Conservation (phyloP, 2,888 invertebrate species). For the Chymomyza caudatula region DNA sequence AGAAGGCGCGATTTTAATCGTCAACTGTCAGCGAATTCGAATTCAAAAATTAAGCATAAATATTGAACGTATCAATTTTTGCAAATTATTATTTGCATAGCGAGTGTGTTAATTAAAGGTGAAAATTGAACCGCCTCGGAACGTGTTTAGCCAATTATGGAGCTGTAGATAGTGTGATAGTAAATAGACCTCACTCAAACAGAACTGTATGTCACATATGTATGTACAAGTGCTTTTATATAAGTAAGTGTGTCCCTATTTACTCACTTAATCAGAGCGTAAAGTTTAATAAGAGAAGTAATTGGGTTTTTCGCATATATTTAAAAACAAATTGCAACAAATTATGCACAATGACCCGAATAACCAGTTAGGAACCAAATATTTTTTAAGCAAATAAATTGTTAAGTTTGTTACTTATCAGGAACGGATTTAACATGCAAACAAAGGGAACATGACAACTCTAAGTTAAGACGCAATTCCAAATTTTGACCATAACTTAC, state of each 20-base stretch:
- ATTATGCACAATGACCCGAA: too few species aligned
- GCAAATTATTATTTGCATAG: constrained; percentile 33
- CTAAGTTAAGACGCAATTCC: too few species aligned
- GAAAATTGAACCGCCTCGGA: constrained; percentile 64
- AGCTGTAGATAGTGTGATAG: constrained; percentile 40
- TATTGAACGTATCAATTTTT: constrained; percentile 48
- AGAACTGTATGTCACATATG: not conserved
- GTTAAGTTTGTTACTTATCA: too few species aligned
- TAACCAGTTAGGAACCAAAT: too few species aligned
- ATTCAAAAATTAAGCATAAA: constrained; percentile 41
- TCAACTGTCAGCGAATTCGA: not conserved
- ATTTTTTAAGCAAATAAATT: too few species aligned
- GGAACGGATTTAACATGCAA: too few species aligned
- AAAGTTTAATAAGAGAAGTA: constrained; percentile 18
- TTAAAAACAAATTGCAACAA: too few species aligned
- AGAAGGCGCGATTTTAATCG: not conserved
- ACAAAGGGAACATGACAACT: too few species aligned
- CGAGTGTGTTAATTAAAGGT: constrained; percentile 62
- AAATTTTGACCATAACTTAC: too few species aligned
- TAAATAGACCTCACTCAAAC: constrained; percentile 34
- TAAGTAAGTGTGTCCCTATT: constrained; percentile 40
- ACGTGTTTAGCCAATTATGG: constrained; percentile 62
- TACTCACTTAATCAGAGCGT: constrained; percentile 63
- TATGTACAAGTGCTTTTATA: not conserved
- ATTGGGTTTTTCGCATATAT: too few species aligned